These are phyloP conservation scores for Apeltes quadracus DNA, from an alignment of 2,113 vertebrate species.

Conservation along the genomic window DNA sequence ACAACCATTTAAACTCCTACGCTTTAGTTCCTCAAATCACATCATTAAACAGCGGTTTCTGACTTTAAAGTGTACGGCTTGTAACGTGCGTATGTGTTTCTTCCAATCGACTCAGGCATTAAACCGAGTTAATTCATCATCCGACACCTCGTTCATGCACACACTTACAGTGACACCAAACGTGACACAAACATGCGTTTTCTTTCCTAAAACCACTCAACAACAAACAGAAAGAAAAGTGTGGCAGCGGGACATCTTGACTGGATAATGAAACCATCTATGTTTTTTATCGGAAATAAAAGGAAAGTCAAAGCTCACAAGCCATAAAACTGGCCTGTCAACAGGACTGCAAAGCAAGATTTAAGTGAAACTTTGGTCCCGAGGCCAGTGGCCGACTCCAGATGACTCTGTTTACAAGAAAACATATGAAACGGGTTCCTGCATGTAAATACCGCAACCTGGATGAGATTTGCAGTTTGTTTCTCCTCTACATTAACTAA, in stretches of 20 bases:
- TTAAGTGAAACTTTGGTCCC: conserved; percentile 59
- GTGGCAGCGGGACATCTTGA: conserved; percentile 52
- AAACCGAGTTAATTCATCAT: conserved; percentile 56
- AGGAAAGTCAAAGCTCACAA: conserved; percentile 42
- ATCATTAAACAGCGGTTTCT: conserved; percentile 51
- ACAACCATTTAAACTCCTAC: conserved; percentile 25
- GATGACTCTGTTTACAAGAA: conserved; percentile 40
- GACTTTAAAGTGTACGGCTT: conserved; percentile 59
- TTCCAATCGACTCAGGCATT: conserved; percentile 52
- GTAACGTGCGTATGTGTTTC: conserved; percentile 45
- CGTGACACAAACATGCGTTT: conserved; percentile 21
- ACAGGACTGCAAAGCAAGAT: conserved; percentile 49
- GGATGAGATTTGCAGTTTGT: conserved; percentile 41
- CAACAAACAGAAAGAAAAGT: conserved; percentile 29
- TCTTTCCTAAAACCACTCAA: conserved; percentile 18
- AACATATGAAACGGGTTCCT: conserved; percentile 29
- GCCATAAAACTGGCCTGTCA: conserved; percentile 78
- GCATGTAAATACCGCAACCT: conserved; percentile 46
- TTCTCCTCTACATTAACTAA: conserved; percentile 47
- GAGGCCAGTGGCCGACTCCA: conserved; percentile 40
- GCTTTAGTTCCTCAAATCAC: conserved; percentile 46
- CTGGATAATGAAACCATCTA: conserved; percentile 24
- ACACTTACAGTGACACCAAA: conserved; percentile 53
- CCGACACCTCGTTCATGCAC: conserved; percentile 71
- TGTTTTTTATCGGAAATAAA: conserved; percentile 21